phyloP scores from a whole-genome alignment of 2,797 vertebrate species.

The Crax fasciolata region DNA sequence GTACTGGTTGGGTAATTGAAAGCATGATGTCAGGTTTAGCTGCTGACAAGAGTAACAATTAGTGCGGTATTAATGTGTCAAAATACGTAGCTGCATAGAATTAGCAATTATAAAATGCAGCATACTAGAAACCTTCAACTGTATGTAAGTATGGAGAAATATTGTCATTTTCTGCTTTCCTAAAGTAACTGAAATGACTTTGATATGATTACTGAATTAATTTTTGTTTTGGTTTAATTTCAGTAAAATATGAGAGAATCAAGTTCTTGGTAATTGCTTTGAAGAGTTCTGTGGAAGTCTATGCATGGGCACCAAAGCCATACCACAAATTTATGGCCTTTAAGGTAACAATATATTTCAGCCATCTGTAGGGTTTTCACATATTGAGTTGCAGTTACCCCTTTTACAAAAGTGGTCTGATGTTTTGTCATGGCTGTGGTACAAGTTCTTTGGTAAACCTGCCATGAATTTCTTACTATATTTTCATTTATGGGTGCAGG shows the following conservation, averaged over 20 bases:
- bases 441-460: not conserved
- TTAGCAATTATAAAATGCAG: not conserved
- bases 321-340: slow-evolving; percentile 96
- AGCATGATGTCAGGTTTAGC: not conserved
- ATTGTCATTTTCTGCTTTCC: not conserved
- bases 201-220: slow-evolving; percentile 17
- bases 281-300: slow-evolving; percentile 94
- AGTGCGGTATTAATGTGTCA: not conserved
- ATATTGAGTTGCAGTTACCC: not conserved
- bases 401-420: not conserved
- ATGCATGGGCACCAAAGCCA: slow-evolving; percentile 93
- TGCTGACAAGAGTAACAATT: not conserved
- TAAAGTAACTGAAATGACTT: slow-evolving; percentile 3
- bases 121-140: not conserved
- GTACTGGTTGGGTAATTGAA: not conserved
- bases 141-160: not conserved
- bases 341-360: slow-evolving; percentile 85
- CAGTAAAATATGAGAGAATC: slow-evolving; percentile 94
- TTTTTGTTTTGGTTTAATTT: slow-evolving; percentile 58
- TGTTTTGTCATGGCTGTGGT: not conserved
- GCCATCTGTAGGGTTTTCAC: not conserved
- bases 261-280: slow-evolving; percentile 93
- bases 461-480: not conserved
- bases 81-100: not conserved
- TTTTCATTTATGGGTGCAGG: not conserved